A percentile compares a stretch with the other conserved stretches of the same genome.
Evolutionary conservation across 2,113 vertebrate species (phyloP).

Genomic region (Sminthopsis crassicaudata): DNA sequence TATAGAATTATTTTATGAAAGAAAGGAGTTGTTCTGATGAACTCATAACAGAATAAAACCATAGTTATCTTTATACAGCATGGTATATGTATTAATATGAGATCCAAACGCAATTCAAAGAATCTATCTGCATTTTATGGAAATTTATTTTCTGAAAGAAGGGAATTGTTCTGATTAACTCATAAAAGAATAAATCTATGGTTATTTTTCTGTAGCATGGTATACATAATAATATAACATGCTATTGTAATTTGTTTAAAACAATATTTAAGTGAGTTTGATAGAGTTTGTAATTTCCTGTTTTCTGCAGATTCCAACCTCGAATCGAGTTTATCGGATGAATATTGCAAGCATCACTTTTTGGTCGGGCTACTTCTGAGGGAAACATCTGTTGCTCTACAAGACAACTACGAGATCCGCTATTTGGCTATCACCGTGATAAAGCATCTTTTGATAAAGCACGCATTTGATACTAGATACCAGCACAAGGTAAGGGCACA

Average conservation of each 20-base stretch:
- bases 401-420: conserved; percentile 91
- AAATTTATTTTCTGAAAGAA: conserved; percentile 43
- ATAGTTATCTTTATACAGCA: conserved; percentile 38
- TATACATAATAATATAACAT: conserved; percentile 13
- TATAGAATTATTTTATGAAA: conserved; percentile 63
- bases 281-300: conserved; percentile 66
- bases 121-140: conserved; percentile 19
- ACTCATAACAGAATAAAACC: conserved; percentile 46
- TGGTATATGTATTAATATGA: conserved; percentile 36
- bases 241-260: conserved; percentile 52
- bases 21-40: conserved; percentile 34
- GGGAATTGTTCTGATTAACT: conserved; percentile 46
- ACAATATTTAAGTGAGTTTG: conserved; percentile 38
- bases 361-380: conserved; percentile 95
- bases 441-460: conserved; percentile 96
- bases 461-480: conserved; percentile 96
- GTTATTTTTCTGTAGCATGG: conserved; percentile 47
- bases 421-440: conserved; percentile 91
- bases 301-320: conserved; percentile 91
- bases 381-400: conserved; percentile 92
- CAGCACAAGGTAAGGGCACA: conserved; percentile 86
- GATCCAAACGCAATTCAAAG: conserved; percentile 21
- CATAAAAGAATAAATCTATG: conserved; percentile 38
- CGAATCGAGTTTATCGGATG: conserved; percentile 95
- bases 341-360: conserved; percentile 96